Conservation (phyloP, 1,140 invertebrate species). For the Bombyx mandarina region DNA sequence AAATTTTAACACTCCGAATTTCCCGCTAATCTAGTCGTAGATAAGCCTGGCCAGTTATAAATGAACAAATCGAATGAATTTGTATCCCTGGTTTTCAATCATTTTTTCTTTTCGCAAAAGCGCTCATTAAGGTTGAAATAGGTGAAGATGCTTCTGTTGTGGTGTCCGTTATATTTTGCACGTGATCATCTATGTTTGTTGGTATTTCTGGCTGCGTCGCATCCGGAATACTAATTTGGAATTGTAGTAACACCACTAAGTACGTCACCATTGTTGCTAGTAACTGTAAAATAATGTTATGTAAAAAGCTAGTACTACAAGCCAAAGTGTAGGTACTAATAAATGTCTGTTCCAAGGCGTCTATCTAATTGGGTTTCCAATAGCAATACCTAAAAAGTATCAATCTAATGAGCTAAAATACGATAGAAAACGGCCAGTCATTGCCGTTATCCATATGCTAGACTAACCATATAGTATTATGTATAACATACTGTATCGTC, state of each 20-base stretch:
- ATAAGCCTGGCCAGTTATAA: too few relatives aligned
- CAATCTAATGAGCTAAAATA: too few relatives aligned
- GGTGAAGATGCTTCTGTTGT: constrained; percentile 25
- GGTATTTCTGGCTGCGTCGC: constrained; percentile 29
- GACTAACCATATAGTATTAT: not conserved
- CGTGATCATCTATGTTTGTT: constrained; percentile 15
- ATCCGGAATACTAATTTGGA: constrained; percentile 79
- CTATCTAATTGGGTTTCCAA: too few relatives aligned
- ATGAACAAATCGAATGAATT: too few relatives aligned
- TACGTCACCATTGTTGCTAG: constrained; percentile 80
- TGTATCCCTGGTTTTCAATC: constrained; percentile 11
- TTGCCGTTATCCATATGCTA: too few relatives aligned
- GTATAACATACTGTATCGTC: not conserved
- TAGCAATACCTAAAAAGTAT: too few relatives aligned
- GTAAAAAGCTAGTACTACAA: not conserved
- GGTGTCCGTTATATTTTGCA: constrained; percentile 21
- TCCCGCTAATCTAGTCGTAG: too few relatives aligned
- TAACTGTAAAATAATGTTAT: constrained; percentile 47
- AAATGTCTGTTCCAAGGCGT: too few relatives aligned
- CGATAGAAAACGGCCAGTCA: too few relatives aligned
- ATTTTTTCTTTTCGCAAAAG: constrained; percentile 44
- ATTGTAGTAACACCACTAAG: constrained; percentile 77
- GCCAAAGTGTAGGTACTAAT: too few relatives aligned
- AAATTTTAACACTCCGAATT: too few relatives aligned
- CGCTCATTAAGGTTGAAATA: constrained; percentile 25